Percentiles rank a stretch among this genome's conserved stretches.
Conservation (phyloP, 2,888 invertebrate species). For the Syritta pipiens region DNA sequence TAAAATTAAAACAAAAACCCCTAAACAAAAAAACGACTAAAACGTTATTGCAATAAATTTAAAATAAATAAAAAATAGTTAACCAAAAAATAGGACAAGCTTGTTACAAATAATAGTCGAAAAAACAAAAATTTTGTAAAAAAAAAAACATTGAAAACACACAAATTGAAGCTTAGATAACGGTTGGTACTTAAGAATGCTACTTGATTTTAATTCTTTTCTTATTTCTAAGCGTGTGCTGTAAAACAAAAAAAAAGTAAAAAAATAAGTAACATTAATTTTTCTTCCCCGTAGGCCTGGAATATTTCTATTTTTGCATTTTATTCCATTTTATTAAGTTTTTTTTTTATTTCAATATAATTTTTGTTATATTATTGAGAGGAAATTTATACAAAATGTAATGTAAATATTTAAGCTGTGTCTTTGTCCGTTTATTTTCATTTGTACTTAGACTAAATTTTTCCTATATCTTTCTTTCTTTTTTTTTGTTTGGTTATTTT, state of each 20-base stretch:
- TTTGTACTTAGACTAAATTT: neutral
- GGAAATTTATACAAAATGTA: neutral
- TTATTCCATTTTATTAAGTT: constrained; percentile 18
- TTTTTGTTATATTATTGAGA: constrained; percentile 28
- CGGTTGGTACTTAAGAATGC: constrained; percentile 40
- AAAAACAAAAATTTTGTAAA: neutral
- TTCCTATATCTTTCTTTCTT: constrained; percentile 13
- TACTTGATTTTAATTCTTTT: neutral
- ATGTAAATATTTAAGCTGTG: constrained; percentile 1
- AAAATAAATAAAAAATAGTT: neutral
- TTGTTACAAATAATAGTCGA: no score
- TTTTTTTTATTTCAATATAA: constrained; percentile 13
- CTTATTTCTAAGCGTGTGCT: neutral
- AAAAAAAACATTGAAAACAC: neutral
- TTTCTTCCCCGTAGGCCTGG: neutral
- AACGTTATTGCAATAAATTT: constrained; percentile 7
- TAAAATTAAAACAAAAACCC: constrained; percentile 19
- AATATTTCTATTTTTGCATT: no score
- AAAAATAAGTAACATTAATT: no score
- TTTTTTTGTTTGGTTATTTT: neutral
- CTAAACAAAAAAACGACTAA: constrained; percentile 13
- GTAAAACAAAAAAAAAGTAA: no score
- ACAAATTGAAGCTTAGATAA: neutral
- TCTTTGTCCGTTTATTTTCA: constrained; percentile 7
- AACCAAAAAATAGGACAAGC: no score